A percentile compares a stretch with the other conserved stretches of the same genome.
Conservation (phyloP, 2,888 invertebrate genomes). For the Nineta flava region DNA sequence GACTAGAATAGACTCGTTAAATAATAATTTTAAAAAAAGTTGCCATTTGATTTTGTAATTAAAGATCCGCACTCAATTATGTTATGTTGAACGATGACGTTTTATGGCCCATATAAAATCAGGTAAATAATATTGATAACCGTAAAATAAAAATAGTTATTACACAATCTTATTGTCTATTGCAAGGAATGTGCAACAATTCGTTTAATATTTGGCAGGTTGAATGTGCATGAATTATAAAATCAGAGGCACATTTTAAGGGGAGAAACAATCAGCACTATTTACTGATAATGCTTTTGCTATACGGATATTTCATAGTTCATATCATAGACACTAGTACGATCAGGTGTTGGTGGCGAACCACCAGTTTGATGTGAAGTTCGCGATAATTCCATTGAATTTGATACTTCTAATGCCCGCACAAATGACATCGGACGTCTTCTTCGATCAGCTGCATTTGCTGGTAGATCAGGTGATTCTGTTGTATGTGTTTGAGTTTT, state of each 20-base stretch:
- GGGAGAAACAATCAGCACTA: background rate
- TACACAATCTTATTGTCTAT: slow-evolving; percentile 1
- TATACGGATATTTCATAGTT: slow-evolving; percentile 93
- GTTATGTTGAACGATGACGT: too few species aligned
- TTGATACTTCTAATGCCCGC: slow-evolving; percentile 77
- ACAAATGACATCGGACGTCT: slow-evolving; percentile 78
- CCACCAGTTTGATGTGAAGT: slow-evolving; percentile 25
- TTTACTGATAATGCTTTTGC: slow-evolving; percentile 21
- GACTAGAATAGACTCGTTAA: too few species aligned
- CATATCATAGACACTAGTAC: slow-evolving; percentile 84
- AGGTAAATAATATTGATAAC: too few species aligned
- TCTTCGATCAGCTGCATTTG: slow-evolving; percentile 30
- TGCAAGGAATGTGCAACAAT: background rate
- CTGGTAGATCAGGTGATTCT: background rate
- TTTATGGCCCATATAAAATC: too few species aligned
- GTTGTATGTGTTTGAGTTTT: background rate
- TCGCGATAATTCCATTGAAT: slow-evolving; percentile 65
- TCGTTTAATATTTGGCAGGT: background rate
- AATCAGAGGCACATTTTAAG: background rate
- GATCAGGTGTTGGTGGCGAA: slow-evolving; percentile 52
- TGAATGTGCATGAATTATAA: background rate
- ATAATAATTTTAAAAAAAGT: too few species aligned
- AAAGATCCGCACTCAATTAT: too few species aligned
- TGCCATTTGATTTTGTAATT: too few species aligned
- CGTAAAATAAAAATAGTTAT: background rate